Evolutionary conservation across 1,140 invertebrate genomes (phyloP).

Genomic region (Cotesia typhae): DNA sequence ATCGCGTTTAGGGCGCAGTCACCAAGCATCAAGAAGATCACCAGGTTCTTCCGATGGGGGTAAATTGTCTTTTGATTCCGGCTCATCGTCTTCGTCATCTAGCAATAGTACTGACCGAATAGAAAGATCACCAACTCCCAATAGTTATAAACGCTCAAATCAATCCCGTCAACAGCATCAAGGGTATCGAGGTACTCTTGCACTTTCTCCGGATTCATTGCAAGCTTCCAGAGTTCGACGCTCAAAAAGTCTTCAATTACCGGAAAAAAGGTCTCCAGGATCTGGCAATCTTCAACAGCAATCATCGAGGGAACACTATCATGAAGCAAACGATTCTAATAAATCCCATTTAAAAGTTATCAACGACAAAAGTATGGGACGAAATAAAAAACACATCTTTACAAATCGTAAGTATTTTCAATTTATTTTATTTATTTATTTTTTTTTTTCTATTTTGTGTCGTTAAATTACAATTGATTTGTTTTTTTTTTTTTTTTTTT

Average conservation of each 20-base stretch:
- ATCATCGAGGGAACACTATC: constrained; percentile 49
- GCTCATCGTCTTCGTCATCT: constrained; percentile 63
- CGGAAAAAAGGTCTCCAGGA: constrained; percentile 65
- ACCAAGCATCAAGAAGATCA: constrained; percentile 58
- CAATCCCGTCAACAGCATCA: constrained; percentile 50
- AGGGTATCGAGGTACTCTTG: constrained; percentile 52
- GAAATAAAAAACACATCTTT: constrained; percentile 50
- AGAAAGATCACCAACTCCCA: constrained; percentile 57
- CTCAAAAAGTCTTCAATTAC: constrained; percentile 68
- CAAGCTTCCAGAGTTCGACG: constrained; percentile 62
- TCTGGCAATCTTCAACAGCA: constrained; percentile 45
- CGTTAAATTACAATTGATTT: not conserved
- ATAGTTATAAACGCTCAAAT: constrained; percentile 54
- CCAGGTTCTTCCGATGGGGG: constrained; percentile 63
- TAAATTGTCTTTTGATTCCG: constrained; percentile 61
- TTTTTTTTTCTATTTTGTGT: not conserved
- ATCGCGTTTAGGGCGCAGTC: constrained; percentile 53
- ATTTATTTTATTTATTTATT: not conserved
- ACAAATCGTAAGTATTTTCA: constrained; percentile 53
- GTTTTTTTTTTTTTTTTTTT: not conserved
- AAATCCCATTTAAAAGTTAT: constrained; percentile 60
- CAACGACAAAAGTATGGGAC: constrained; percentile 47
- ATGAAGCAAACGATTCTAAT: constrained; percentile 55
- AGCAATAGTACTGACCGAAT: constrained; percentile 60
- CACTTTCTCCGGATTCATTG: constrained; percentile 58